Evolutionary conservation across 2,113 vertebrate species (phyloP).

Genomic region (Centropristis striata): DNA sequence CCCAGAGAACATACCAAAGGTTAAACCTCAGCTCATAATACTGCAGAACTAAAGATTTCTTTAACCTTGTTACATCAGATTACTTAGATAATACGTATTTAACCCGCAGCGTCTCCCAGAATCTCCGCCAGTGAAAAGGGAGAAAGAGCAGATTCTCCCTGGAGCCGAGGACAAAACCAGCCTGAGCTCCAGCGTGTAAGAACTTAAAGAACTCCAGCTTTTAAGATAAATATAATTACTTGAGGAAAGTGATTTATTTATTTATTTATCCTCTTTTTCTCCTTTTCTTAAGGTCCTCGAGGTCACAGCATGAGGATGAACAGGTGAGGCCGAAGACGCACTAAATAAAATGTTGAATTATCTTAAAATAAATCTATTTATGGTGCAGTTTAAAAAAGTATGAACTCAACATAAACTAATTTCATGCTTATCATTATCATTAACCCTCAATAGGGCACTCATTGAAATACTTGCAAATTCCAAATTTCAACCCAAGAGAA

Average conservation of each 20-base stretch:
- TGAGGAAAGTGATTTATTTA: background rate
- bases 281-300: conserved; percentile 70
- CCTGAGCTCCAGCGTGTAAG: conserved; percentile 81
- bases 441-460: no score
- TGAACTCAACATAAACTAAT: no score
- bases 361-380: background rate
- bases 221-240: background rate
- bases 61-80: no score
- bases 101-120: conserved; percentile 52
- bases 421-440: no score
- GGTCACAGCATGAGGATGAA: conserved; percentile 76
- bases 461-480: no score
- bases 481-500: no score
- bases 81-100: background rate
- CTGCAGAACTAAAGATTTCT: background rate
- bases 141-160: conserved; percentile 74
- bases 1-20: conserved; percentile 9
- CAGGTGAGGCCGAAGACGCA: conserved; percentile 66
- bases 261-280: background rate
- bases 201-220: background rate
- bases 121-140: conserved; percentile 76
- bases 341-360: no score
- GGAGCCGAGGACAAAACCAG: conserved; percentile 77
- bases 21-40: background rate
- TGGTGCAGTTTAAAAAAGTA: background rate